Base-by-base conservation (phyloP, 2,888 invertebrate species). In the Eristalinus sepulchralis region DNA sequence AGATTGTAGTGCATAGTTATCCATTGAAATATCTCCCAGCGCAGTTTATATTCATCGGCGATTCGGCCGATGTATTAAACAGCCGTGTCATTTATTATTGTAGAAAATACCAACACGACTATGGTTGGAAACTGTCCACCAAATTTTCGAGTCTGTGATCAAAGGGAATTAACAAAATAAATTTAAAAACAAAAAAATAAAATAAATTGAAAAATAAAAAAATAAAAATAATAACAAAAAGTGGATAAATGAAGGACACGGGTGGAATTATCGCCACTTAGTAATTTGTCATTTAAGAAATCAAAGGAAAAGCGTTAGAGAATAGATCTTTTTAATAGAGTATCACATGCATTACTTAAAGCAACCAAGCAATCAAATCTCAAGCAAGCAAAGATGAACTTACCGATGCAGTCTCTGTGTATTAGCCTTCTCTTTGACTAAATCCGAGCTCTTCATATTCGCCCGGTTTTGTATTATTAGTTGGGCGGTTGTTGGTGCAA, bases 391-490 rank as follows among this genome's bases (percentile, higher is more conserved):
- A 34, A 9, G 27, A n/a, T n/a, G n/a, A 24, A 91, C 88, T 92
- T 89, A 90, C 93, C 92, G 89, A 88, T 91, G 90, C 66, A 90
- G 66, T 70, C 90, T 89, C 81, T 89, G 89, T 59, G 90, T 88
- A 55, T 90, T 91, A 3, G 90, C 91, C 62, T 91, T 91, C 72
- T 91, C 91, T 57, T 89, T 90, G 64, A 89, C 89, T 70, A 91
- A 89, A 80, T 91, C 91, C 8, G 90, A 89, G 64, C 89, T 88
- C 79, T 89, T 90, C 91, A 91, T 91, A 87, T 91, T 91, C 53
- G 90, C 90, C 80, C 91, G 89, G 86, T 88, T 90, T 55, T 91
- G 90, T 68, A 91, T 86, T 62, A 91, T 89, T 22, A 89, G 88
- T 72, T 90, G 89, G 59, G 90, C 89, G 10, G 89, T 88, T 39